phyloP scores from a whole-genome alignment of 2,888 invertebrate genomes.

The Taenaris catops region DNA sequence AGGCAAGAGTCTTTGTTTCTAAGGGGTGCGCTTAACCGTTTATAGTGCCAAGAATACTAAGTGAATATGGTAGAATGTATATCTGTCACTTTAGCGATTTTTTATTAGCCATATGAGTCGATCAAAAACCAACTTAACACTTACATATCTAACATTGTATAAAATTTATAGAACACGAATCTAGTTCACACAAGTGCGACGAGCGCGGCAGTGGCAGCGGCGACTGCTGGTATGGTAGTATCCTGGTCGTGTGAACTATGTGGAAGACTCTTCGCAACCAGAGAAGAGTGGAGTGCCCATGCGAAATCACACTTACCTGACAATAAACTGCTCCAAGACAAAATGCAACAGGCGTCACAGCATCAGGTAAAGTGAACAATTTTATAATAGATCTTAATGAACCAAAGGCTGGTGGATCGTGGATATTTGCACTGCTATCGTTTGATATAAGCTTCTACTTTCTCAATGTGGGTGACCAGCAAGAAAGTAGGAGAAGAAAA shows the following conservation, averaged over 20 bases:
- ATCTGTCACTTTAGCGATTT: too few relatives aligned
- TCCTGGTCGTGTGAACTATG: slow-evolving; percentile 89
- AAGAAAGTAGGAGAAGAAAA: too few relatives aligned
- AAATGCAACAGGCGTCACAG: slow-evolving; percentile 68
- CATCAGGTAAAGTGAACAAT: slow-evolving; percentile 45
- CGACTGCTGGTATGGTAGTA: slow-evolving; percentile 76
- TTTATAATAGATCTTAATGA: neutral
- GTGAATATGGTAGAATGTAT: too few relatives aligned
- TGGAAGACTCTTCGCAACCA: slow-evolving; percentile 84
- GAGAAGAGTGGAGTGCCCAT: slow-evolving; percentile 89
- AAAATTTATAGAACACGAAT: slow-evolving; percentile 68
- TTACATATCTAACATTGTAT: too few relatives aligned
- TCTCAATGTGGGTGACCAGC: too few relatives aligned
- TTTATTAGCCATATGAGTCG: too few relatives aligned
- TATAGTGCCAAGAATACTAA: too few relatives aligned
- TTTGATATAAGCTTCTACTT: too few relatives aligned
- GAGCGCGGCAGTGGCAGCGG: slow-evolving; percentile 64
- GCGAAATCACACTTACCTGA: slow-evolving; percentile 85
- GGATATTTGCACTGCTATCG: too few relatives aligned
- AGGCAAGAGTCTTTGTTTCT: too few relatives aligned
- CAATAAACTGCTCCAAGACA: slow-evolving; percentile 65
- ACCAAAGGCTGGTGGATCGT: neutral
- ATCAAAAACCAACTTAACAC: too few relatives aligned
- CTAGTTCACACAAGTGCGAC: slow-evolving; percentile 71
- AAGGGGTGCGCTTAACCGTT: too few relatives aligned